Percentiles rank a stretch among this genome's conserved stretches.
phyloP scores from a whole-genome alignment of 2,888 invertebrate species.

The Acrobasis repandana region DNA sequence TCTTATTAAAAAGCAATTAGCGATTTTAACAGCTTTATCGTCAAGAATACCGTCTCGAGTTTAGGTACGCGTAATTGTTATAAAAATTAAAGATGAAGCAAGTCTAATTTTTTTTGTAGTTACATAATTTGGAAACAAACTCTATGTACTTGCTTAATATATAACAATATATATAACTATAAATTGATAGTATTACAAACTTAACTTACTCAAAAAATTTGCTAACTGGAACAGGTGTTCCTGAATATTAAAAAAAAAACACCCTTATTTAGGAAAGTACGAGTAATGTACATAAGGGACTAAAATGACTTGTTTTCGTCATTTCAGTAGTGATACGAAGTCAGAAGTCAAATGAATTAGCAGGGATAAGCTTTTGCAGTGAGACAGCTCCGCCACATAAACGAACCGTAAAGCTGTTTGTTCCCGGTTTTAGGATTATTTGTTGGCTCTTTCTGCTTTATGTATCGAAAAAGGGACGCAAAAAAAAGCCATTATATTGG shows the following conservation, averaged over 20 bases:
- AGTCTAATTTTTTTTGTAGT: too few species aligned
- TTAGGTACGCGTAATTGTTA: too few species aligned
- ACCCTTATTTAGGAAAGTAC: background rate
- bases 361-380: conserved; percentile 32
- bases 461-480: conserved; percentile 20
- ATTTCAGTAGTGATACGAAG: background rate
- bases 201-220: too few species aligned
- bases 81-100: background rate
- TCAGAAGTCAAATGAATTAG: conserved; percentile 37
- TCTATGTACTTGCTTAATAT: too few species aligned
- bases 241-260: background rate
- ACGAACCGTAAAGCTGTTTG: conserved; percentile 60
- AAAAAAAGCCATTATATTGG: conserved; percentile 35
- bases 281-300: background rate
- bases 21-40: background rate
- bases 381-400: conserved; percentile 56
- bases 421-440: conserved; percentile 54
- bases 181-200: too few species aligned
- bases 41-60: background rate
- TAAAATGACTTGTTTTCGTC: conserved; percentile 7
- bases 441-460: conserved; percentile 43
- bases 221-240: too few species aligned
- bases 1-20: background rate
- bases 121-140: too few species aligned
- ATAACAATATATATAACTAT: too few species aligned